Base-by-base conservation (phyloP, 1,140 invertebrate species). In the Brachionus plicatilis region DNA sequence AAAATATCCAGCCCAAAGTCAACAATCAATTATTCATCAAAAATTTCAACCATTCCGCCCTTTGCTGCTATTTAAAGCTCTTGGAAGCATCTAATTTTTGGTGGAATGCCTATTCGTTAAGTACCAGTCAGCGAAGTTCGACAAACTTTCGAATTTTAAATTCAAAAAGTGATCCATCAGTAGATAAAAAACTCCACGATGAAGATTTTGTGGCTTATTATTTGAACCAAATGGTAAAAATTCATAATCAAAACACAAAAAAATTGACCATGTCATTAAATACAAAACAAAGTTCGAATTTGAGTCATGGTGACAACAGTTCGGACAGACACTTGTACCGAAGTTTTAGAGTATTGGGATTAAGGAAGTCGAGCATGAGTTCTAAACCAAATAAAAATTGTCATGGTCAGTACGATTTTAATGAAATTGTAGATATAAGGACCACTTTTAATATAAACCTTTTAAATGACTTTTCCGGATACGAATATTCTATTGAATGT, bases 341-440 rank as follows among this genome's bases (percentile, higher is more conserved):
- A 29, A 76, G 72, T 29, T 76, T 76, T 76, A 76, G 72, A 76
- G 72, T 76, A 27, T 27, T 76, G 12, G 72, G 72, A 24, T 29
- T 50, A 24, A 72, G 29, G 8, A 76, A 50, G n/a, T 50, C 43
- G 14, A 75, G 12, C 41, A 75, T 9, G 0, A 43, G 53, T 60
- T 20, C 53, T 20, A 60, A 43, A 24, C 24, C 14, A 8, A 75
- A 45, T 9, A 43, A 75, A 41, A 6, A 17, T 17, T 17, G 47
- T 8, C 9, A 50, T 14, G 47, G 9, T 14, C 8, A 50, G 29
- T 50, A n/a, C 4, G 9, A 47, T 50, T 76, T 50, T 24, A 50
- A 76, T 76, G 17, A 50, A 50, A 50, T 50, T 27, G 43, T 76
- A 11, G 72, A 76, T 29, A 76, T 76, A 9, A 76, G 72, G 43